phyloP scores from a whole-genome alignment of 2,888 invertebrate species.

The Eilema depressum region DNA sequence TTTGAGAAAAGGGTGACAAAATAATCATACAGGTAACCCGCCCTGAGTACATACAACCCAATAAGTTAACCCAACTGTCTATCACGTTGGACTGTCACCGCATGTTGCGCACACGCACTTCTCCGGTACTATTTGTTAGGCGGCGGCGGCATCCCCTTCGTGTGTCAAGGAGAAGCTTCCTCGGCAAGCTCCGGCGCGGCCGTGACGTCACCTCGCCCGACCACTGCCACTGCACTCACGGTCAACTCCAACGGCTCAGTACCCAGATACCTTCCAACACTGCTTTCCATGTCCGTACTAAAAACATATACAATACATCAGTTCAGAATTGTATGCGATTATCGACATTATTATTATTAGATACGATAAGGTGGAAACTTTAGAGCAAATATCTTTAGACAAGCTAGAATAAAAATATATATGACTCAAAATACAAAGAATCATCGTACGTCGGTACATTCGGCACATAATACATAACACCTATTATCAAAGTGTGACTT shows the following conservation, averaged over 20 bases:
- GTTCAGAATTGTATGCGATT: not conserved
- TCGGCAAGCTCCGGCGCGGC: slow-evolving; percentile 74
- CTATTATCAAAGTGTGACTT: no score
- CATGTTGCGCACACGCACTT: not conserved
- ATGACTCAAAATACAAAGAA: not conserved
- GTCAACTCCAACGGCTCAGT: slow-evolving; percentile 72
- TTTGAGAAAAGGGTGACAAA: not conserved
- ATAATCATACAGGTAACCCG: not conserved
- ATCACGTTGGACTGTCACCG: slow-evolving; percentile 2
- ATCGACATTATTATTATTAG: not conserved
- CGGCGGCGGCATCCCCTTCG: slow-evolving; percentile 12
- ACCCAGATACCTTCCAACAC: slow-evolving; percentile 75
- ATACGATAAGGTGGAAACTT: no score
- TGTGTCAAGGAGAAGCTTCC: slow-evolving; percentile 82
- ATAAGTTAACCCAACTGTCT: not conserved
- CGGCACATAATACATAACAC: no score
- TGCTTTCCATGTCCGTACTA: slow-evolving; percentile 84
- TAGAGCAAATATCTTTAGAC: no score
- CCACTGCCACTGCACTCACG: slow-evolving; percentile 63
- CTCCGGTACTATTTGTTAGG: slow-evolving; percentile 3
- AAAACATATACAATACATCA: slow-evolving; percentile 28
- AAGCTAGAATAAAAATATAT: not conserved
- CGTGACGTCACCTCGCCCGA: slow-evolving; percentile 55
- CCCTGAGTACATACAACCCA: not conserved
- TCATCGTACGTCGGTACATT: no score